Conservation (phyloP, 2,797 vertebrate species). For the Chiroxiphia lanceolata region DNA sequence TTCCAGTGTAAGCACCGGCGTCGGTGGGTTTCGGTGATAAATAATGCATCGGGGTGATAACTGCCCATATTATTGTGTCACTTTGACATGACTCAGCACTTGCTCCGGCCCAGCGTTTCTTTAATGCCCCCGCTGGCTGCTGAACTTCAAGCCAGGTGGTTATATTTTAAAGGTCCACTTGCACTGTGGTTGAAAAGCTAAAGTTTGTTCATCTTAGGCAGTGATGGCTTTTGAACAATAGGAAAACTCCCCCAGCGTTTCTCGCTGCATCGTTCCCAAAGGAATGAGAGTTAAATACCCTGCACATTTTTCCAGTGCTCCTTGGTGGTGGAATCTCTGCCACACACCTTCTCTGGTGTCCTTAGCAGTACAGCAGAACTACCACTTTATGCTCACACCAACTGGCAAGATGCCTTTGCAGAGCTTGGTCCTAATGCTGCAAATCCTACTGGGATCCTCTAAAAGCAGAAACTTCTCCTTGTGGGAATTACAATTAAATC, state of each 20-base stretch:
- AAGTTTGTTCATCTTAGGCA: slow-evolving; percentile 44
- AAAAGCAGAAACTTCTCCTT: slow-evolving; percentile 40
- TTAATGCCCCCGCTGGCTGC: slow-evolving; percentile 27
- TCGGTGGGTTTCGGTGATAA: slow-evolving; percentile 73
- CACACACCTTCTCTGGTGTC: background rate
- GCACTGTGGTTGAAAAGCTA: slow-evolving; percentile 29
- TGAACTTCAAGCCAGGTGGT: background rate
- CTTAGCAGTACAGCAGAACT: background rate
- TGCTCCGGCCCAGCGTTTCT: slow-evolving; percentile 48
- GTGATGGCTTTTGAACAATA: background rate
- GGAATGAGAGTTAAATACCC: slow-evolving; percentile 1
- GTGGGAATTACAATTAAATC: slow-evolving; percentile 39
- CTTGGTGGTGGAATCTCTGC: background rate
- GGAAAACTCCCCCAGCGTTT: background rate
- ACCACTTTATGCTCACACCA: too few relatives aligned
- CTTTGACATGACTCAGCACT: slow-evolving; percentile 78
- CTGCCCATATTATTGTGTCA: slow-evolving; percentile 73
- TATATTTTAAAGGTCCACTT: background rate
- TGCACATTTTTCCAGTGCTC: background rate
- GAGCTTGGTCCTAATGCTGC: background rate
- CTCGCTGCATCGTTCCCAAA: background rate
- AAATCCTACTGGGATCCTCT: slow-evolving; percentile 8
- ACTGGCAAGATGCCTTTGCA: background rate
- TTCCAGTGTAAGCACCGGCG: slow-evolving; percentile 76
- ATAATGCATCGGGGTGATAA: slow-evolving; percentile 80